Base-by-base conservation (phyloP, 2,797 vertebrate species). In the Peromyscus melanophrys region DNA sequence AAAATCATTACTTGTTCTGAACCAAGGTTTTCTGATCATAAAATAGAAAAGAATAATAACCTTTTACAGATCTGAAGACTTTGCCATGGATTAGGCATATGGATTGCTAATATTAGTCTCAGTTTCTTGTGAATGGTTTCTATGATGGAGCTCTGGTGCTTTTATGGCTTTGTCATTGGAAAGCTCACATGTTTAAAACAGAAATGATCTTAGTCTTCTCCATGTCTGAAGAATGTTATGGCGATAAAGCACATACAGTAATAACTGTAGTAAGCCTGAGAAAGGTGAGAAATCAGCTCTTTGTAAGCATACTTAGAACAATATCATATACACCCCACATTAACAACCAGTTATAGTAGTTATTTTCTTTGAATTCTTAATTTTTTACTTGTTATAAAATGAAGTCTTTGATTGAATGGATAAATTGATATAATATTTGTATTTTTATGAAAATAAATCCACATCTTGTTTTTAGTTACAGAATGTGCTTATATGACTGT, bases 401-500 rank as follows among this genome's bases (percentile, higher is more conserved):
- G 92, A 88, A 63, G 2, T 8, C 1, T 52, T 80, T 59, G 43
- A 93, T 52, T 81, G 31, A 77, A 63, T 52, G 75, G 92, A 55
- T 71, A 88, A 94, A 11, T 43, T 55, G 0, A 46, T 80, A 67
- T 52, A 0, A 11, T 67, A 91, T 63, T 21, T 81, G 1, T 77
- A 27, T 55, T 69, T 90, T 89, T 82, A 84, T 86, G 52, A 90
- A 89, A 87, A 65, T 87, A 94, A 49, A 84, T 77, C 86, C 1
- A 82, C 1, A 61, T 67, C 1, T 86, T 84, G 2, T 65, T 65
- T 31, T 84, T 65, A 11, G 7, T 89, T 9, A 78, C 69, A 92
- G 81, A 10, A 96, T 69, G 12, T 52, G 34, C 49, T 55, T 86
- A 37, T 21, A 67, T 93, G 57, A 84, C 46, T 61, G 11, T 4